Evolutionary conservation across 2,113 vertebrate genomes (phyloP).

Genomic region (Apteryx owenii): DNA sequence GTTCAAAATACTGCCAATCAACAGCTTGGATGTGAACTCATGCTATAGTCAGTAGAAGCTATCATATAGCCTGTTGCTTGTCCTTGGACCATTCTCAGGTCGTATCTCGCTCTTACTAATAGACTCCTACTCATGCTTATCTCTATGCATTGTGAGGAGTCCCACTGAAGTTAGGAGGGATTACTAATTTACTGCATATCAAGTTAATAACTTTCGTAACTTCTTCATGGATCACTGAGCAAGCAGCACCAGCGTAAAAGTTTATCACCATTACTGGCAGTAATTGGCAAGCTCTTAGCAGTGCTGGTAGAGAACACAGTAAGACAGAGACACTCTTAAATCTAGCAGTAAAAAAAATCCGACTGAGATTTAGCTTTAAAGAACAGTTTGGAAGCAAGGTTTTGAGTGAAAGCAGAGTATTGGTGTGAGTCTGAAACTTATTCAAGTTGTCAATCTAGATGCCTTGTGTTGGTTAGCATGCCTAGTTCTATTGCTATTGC

Average conservation of each 20-base stretch:
- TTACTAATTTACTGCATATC: background rate
- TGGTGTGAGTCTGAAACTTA: slow-evolving; percentile 73
- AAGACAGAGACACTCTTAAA: background rate
- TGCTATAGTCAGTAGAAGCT: background rate
- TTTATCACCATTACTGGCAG: slow-evolving; percentile 14
- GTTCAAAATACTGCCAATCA: background rate
- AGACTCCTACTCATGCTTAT: background rate
- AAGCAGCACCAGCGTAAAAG: background rate
- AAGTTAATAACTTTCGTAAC: background rate
- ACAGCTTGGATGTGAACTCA: background rate
- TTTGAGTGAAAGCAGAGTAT: slow-evolving; percentile 66
- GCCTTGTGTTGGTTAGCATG: slow-evolving; percentile 60
- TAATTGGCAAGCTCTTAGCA: background rate
- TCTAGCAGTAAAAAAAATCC: background rate
- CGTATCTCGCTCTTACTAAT: background rate
- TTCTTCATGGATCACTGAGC: background rate
- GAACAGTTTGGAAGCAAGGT: slow-evolving; percentile 26
- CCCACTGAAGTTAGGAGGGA: background rate
- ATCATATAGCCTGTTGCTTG: background rate
- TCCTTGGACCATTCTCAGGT: background rate
- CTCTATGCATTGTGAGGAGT: background rate
- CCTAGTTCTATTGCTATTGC: slow-evolving; percentile 18
- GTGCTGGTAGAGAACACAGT: background rate
- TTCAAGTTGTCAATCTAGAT: slow-evolving; percentile 63
- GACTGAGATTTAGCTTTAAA: slow-evolving; percentile 12